Conservation (phyloP, 2,113 vertebrate genomes). For the Fregata magnificens region DNA sequence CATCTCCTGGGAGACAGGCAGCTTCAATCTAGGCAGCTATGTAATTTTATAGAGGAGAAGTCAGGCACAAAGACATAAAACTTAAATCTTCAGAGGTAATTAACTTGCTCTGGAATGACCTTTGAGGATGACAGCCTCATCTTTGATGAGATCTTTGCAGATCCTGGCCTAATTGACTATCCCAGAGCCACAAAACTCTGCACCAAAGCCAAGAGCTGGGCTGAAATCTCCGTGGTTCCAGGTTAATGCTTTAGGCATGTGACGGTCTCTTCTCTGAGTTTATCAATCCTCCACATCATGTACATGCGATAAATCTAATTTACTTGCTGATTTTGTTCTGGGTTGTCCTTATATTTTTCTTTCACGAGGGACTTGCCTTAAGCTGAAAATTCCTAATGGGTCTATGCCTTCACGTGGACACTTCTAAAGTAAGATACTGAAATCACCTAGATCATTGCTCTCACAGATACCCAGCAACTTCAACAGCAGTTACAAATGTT, state of each 20-base stretch:
- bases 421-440: background rate
- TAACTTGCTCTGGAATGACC: background rate
- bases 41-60: background rate
- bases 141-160: background rate
- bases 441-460: background rate
- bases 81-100: background rate
- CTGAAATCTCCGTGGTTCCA: background rate
- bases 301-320: background rate
- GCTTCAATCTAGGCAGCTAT: background rate
- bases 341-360: background rate
- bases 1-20: background rate
- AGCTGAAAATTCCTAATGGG: background rate
- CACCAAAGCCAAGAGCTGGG: background rate
- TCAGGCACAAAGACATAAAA: background rate
- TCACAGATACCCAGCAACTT: background rate
- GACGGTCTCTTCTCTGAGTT: background rate
- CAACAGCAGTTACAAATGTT: background rate
- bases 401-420: background rate
- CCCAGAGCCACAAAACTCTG: background rate
- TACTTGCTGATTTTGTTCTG: background rate
- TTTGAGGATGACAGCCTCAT: background rate
- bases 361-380: background rate
- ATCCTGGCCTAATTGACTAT: background rate
- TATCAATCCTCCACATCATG: background rate
- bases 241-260: rapidly evolving